Conservation (phyloP, 2,797 vertebrate species). For the Microctenopoma lineatum region DNA sequence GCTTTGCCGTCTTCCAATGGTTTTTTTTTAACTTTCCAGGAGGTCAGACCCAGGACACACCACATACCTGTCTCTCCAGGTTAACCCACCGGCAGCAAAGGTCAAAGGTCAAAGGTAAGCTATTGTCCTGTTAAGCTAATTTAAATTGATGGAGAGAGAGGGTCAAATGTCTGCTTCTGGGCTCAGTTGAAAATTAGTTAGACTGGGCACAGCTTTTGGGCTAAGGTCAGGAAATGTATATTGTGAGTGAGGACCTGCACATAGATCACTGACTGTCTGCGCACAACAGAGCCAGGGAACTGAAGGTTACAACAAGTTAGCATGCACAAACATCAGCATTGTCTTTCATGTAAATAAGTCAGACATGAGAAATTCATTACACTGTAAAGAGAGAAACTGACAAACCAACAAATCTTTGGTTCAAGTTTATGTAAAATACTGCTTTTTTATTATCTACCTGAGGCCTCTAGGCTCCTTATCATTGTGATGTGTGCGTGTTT, state of each 20-base stretch:
- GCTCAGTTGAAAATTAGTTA: background rate
- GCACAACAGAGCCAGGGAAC: too few species aligned
- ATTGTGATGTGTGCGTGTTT: constrained; percentile 1
- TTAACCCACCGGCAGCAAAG: constrained; percentile 43
- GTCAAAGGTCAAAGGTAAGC: constrained; percentile 45
- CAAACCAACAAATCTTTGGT: background rate
- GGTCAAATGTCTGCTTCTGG: constrained; percentile 8
- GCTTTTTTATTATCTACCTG: background rate
- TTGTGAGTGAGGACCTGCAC: background rate
- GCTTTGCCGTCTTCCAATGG: background rate
- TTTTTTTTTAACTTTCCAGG: background rate
- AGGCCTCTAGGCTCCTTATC: background rate
- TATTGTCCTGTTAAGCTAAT: constrained; percentile 47
- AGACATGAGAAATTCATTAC: background rate
- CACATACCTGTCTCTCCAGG: constrained; percentile 48
- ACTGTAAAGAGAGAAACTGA: background rate
- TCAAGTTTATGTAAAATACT: background rate
- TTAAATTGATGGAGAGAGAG: constrained; percentile 27
- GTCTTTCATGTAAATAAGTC: background rate
- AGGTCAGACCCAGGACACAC: constrained; percentile 11
- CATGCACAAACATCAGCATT: too few species aligned
- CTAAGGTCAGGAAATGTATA: background rate
- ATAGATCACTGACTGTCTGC: background rate
- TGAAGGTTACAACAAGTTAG: too few species aligned
- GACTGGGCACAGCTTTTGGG: background rate